These are phyloP conservation scores for Pyrgus malvae DNA, from an alignment of 2,888 invertebrate species.

Conservation along the genomic window DNA sequence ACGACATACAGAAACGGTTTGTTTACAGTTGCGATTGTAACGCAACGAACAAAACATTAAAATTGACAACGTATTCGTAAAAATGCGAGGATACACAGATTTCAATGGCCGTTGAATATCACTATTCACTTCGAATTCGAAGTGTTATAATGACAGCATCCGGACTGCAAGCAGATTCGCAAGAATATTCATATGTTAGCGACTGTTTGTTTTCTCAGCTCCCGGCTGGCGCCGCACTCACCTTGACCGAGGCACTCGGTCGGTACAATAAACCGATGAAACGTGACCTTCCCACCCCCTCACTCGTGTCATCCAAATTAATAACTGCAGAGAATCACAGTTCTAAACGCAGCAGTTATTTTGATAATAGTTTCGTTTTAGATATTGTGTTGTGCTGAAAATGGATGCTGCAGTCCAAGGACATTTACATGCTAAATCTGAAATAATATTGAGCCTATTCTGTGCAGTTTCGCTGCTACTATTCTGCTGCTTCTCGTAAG, in stretches of 20 bases:
- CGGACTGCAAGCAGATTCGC: conserved; percentile 47
- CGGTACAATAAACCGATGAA: conserved; percentile 56
- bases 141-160: conserved; percentile 43
- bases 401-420: too few relatives aligned
- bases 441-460: too few relatives aligned
- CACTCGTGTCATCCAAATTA: conserved; percentile 23
- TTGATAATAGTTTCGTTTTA: conserved; percentile 12
- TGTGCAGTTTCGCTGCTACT: too few relatives aligned
- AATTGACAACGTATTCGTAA: too few relatives aligned
- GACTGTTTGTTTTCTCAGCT: conserved; percentile 61
- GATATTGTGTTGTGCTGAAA: too few relatives aligned
- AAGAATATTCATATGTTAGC: conserved; percentile 49
- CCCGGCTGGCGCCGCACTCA: conserved; percentile 55
- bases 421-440: too few relatives aligned
- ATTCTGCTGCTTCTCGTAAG: too few relatives aligned
- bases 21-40: too few relatives aligned
- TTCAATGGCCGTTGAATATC: conserved; percentile 6
- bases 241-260: conserved; percentile 66
- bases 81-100: too few relatives aligned
- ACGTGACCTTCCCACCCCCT: conserved; percentile 51
- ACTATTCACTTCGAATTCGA: conserved; percentile 29
- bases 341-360: conserved; percentile 24
- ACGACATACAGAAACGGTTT: too few relatives aligned
- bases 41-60: too few relatives aligned
- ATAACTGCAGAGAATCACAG: conserved; percentile 9